Evolutionary conservation across 2,888 invertebrate genomes (phyloP), one percentile per base, ranked within the genome.

Genomic region (Zonitis immaculata): DNA sequence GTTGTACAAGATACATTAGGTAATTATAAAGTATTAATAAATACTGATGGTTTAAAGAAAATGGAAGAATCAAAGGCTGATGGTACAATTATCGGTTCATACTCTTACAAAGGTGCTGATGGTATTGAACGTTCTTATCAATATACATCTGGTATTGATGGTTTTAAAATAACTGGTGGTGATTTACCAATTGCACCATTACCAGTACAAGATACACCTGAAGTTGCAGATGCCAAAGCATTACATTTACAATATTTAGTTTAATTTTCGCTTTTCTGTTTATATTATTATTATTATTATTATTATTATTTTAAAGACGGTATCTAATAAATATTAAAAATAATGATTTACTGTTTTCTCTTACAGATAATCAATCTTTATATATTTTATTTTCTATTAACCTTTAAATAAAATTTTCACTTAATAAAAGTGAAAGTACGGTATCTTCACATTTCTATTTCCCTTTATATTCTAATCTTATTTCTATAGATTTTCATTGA

Each of bases 201-300:
- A n/a, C 54, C 55, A 28, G 66, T 66, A 6, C 42, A 45, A 14
- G 68, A 68, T 22, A 66, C 67, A 6, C 61, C 64, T 1, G 68
- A 70, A 57, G 67, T 68, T n/a, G 58, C 59, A 9, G 45, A 49
- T 6, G 66, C 66, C n/a, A 59, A 61, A 39, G 57, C 60, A 12
- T 54, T 60, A 16, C 65, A 65, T 51, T 47, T 60, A 5, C 42
- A 9, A 6, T 18, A 11, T 27, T 35, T 16, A 18, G 16, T 8
- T 6, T 3, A 16, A 18, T 16, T 35, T 9, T 30, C n/a, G n/a
- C n/a, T n/a, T n/a, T n/a, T n/a, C n/a, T n/a, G n/a, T n/a, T n/a
- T n/a, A n/a, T n/a, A n/a, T n/a, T n/a, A n/a, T n/a, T n/a, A n/a
- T n/a, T n/a, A n/a, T n/a, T n/a, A n/a, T n/a, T n/a, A n/a, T n/a